These are phyloP conservation scores for Danio rerio DNA, from an alignment of 2,113 vertebrate genomes.

Conservation along the genomic window GRCz12tu NC_133178.1:51529001-51529500, in stretches of 20 bases:
- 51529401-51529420: background rate
- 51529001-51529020: background rate
- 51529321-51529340: slow-evolving; percentile 98
- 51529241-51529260: slow-evolving; percentile 74
- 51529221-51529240: background rate
- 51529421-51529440: background rate
- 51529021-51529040: background rate
- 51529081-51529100: background rate
- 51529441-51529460: too few relatives aligned
- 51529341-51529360: slow-evolving; percentile 97
- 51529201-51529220: too few relatives aligned
- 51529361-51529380: slow-evolving; percentile 97
- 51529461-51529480: background rate
- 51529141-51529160: too few relatives aligned
- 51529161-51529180: too few relatives aligned
- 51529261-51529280: slow-evolving; percentile 93
- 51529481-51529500: background rate
- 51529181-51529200: too few relatives aligned
- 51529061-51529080: background rate
- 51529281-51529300: slow-evolving; percentile 97
- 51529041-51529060: background rate
- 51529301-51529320: slow-evolving; percentile 96
- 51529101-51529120: too few relatives aligned
- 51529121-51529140: background rate
- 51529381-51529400: slow-evolving; percentile 76